These are phyloP conservation scores for Benthosema pterotum DNA, from an alignment of 2,797 vertebrate genomes.

Conservation along the genomic window DNA sequence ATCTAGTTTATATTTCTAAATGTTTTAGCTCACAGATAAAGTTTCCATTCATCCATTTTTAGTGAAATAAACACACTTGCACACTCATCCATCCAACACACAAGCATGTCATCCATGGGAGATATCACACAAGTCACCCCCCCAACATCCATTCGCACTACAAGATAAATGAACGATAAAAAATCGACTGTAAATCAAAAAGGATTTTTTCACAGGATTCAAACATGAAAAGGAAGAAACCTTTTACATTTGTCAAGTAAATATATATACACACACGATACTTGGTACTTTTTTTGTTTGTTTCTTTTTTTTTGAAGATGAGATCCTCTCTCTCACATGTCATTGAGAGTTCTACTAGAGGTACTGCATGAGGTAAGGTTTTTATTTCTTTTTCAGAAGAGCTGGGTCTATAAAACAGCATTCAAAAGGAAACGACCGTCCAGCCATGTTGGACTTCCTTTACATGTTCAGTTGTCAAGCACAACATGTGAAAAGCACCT, in stretches of 20 bases:
- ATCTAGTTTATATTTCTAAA: slow-evolving; percentile 80
- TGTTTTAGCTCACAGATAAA: slow-evolving; percentile 72
- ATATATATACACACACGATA: slow-evolving; percentile 76
- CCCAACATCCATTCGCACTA: slow-evolving; percentile 54
- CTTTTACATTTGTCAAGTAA: slow-evolving; percentile 76
- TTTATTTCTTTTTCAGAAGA: slow-evolving; percentile 86
- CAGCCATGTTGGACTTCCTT: slow-evolving; percentile 55
- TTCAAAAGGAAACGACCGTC: slow-evolving; percentile 78
- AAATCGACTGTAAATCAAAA: slow-evolving; percentile 59
- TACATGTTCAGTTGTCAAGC: slow-evolving; percentile 55
- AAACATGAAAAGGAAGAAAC: slow-evolving; percentile 74
- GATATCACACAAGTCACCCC: slow-evolving; percentile 62
- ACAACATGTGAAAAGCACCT: slow-evolving; percentile 72
- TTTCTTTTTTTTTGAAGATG: slow-evolving; percentile 62
- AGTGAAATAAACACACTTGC: slow-evolving; percentile 54
- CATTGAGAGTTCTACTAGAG: slow-evolving; percentile 65
- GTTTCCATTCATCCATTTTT: slow-evolving; percentile 62
- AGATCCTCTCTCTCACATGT: slow-evolving; percentile 63
- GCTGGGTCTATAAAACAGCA: slow-evolving; percentile 86
- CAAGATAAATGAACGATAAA: slow-evolving; percentile 64
- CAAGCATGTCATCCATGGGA: slow-evolving; percentile 64
- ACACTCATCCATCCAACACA: slow-evolving; percentile 7
- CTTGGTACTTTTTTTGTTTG: slow-evolving; percentile 28
- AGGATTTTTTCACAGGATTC: slow-evolving; percentile 69
- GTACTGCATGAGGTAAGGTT: slow-evolving; percentile 88